phyloP scores from a whole-genome alignment of 2,113 vertebrate species.

The Connochaetes taurinus region DNA sequence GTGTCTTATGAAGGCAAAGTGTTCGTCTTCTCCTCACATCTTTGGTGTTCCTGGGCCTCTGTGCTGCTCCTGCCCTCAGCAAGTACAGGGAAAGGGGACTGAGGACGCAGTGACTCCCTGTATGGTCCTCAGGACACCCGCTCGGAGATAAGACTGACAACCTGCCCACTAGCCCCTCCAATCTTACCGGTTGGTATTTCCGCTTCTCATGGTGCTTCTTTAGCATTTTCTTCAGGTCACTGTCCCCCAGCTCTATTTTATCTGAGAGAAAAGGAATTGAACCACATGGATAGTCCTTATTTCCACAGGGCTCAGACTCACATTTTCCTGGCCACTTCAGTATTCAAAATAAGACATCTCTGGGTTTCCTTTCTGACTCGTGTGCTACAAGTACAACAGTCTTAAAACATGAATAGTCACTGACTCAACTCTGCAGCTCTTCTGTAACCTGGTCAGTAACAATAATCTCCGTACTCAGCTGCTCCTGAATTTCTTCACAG shows the following conservation, averaged over 20 bases:
- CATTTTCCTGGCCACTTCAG: not conserved
- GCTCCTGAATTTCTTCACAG: not conserved
- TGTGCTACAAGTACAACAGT: not conserved
- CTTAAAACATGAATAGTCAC: not conserved
- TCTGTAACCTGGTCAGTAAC: not conserved
- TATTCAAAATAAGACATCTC: not conserved
- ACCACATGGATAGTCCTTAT: not conserved
- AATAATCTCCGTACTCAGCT: not conserved
- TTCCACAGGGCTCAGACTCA: not conserved
- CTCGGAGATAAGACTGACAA: not conserved
- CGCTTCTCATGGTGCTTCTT: constrained; percentile 94
- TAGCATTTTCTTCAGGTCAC: constrained; percentile 90
- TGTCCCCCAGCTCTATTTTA: constrained; percentile 90
- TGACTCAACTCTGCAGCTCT: not conserved
- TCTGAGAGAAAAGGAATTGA: constrained; percentile 78
- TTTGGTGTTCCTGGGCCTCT: not conserved
- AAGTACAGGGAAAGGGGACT: not conserved
- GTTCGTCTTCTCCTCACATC: not conserved
- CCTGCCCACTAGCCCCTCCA: not conserved
- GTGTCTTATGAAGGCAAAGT: not conserved
- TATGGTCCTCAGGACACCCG: not conserved
- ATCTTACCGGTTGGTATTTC: constrained; percentile 91
- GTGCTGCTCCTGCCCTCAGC: not conserved
- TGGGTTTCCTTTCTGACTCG: not conserved
- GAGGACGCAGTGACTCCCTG: not conserved